phyloP scores from a whole-genome alignment of 2,797 vertebrate species.

The Phoxinus dragarum region DNA sequence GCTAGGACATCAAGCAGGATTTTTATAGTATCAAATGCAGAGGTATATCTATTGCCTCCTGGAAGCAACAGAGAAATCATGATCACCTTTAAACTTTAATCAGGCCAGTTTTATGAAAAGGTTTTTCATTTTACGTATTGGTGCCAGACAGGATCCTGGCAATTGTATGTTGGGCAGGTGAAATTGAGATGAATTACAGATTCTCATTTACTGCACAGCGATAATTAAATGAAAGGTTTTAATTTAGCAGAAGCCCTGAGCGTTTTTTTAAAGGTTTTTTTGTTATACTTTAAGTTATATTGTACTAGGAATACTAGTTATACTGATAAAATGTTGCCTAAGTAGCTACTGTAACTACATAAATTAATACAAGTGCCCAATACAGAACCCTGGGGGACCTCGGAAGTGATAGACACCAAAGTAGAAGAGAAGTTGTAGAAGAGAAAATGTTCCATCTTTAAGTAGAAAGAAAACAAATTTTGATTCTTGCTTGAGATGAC shows the following conservation, averaged over 20 bases:
- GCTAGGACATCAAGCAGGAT: neutral
- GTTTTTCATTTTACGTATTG: neutral
- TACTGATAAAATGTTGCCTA: neutral
- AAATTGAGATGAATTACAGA: neutral
- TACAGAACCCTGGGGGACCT: neutral
- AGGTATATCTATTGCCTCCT: constrained; percentile 9
- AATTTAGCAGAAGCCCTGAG: constrained; percentile 1
- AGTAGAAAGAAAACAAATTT: neutral
- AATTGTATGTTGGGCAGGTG: neutral
- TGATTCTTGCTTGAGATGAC: neutral
- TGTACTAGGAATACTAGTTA: neutral
- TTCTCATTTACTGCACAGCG: neutral
- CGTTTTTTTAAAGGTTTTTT: neutral
- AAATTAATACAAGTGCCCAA: neutral
- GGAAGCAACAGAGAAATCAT: constrained; percentile 5
- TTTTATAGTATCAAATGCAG: constrained; percentile 1
- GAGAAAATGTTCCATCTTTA: neutral
- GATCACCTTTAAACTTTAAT: constrained; percentile 32
- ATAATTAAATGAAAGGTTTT: constrained; percentile 11
- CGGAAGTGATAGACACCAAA: neutral
- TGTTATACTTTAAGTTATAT: too few relatives aligned
- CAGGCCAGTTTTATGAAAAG: neutral
- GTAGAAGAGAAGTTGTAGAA: too few relatives aligned
- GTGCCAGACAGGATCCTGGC: neutral
- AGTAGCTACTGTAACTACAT: neutral